A percentile compares a stretch with the other conserved stretches of the same genome.
These are phyloP conservation scores for Piaya cayana DNA, from an alignment of 2,113 vertebrate species.

Conservation along the genomic window DNA sequence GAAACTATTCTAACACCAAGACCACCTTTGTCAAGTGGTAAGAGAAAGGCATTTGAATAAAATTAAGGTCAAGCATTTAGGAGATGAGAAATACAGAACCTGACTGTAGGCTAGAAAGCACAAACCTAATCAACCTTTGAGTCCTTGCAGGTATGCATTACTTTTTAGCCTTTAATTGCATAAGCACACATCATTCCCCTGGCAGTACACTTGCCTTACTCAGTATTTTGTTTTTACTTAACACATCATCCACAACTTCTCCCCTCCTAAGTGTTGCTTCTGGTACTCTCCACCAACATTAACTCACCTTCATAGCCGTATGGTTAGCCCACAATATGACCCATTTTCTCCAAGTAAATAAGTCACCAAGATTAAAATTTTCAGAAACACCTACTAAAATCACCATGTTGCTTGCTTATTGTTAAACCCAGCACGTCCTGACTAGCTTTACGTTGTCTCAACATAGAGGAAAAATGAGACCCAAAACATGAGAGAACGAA, in stretches of 20 bases:
- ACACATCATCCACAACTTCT: neutral
- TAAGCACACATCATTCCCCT: neutral
- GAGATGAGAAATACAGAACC: neutral
- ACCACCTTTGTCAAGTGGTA: neutral
- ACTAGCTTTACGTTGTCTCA: neutral
- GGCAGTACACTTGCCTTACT: neutral
- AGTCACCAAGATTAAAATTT: neutral
- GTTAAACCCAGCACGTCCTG: neutral
- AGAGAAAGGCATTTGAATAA: neutral
- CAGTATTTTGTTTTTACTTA: neutral
- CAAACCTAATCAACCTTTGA: neutral
- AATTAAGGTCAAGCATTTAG: neutral
- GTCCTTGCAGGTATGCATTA: neutral
- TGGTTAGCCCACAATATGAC: neutral
- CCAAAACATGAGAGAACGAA: neutral
- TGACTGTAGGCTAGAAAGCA: neutral
- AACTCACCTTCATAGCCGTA: neutral
- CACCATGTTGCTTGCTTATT: neutral
- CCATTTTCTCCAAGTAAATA: neutral
- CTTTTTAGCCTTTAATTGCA: neutral
- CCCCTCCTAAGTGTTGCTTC: neutral
- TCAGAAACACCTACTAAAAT: neutral
- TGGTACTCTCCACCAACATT: neutral
- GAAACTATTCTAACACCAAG: neutral
- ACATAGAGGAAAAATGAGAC: fast-evolving